Evolutionary conservation across 2,888 invertebrate genomes (phyloP), one percentile per base, ranked within the genome.

Genomic region (Hofmannophila pseudospretella): DNA sequence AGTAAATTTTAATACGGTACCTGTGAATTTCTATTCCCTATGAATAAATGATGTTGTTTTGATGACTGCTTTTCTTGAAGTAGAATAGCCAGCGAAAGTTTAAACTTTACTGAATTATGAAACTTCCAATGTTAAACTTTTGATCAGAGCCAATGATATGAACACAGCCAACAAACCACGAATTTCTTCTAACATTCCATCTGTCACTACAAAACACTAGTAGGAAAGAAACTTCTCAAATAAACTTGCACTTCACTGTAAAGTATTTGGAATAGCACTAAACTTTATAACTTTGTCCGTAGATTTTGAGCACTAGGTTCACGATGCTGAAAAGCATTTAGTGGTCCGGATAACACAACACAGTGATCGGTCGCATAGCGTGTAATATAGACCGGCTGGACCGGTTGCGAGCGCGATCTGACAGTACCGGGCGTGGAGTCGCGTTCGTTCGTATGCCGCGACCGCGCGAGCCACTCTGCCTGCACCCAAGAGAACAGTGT

Each of bases 381-480:
- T 67, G 60, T 70, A 70, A 67, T 70, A 55, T 58, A 52, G 64
- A 66, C 56, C 61, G 59, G 64, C 52, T 42, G 49, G 57, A 74
- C 67, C 71, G 73, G 77, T 76, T 67, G 51, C 47, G 57, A 46
- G 42, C 49, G 42, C 33, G 42, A 49, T 46, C 41, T 36, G 47
- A 32, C 30, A 34, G 44, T n/a, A n/a, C 31, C 29, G 32, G 28
- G 38, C 42, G 41, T 34, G 42, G 36, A 19, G 26, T 11, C 47
- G 57, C 81, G 84, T 81, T 54, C 72, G 63, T 45, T 48, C 70
- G 16, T 16, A 5, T 16, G 54, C 54, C 54, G 45, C 73, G 72
- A 56, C 61, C 63, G 73, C 74, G 72, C 75, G 74, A 68, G 68
- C 64, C 77, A 72, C 67, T 81, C 77, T 82, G 79, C 58, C 65